Percentiles rank a stretch among this genome's conserved stretches.
phyloP scores from a whole-genome alignment of 1,140 invertebrate genomes.

The Plodia interpunctella region DNA sequence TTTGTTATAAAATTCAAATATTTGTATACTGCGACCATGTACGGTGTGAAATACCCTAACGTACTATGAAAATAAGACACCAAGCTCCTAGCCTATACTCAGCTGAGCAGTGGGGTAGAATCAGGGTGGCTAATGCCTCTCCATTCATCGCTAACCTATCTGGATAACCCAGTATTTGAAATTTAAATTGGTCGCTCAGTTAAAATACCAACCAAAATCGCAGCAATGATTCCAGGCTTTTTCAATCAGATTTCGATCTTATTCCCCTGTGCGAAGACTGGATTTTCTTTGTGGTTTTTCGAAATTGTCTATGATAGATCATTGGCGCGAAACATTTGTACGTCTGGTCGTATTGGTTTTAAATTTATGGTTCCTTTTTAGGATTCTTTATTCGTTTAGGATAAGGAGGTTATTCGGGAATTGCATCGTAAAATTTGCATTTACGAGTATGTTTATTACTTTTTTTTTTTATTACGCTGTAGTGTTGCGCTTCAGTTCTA shows the following conservation, averaged over 20 bases:
- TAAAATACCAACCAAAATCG: constrained; percentile 35
- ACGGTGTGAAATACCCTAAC: no score
- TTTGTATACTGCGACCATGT: no score
- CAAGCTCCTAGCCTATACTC: background rate
- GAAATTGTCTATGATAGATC: background rate
- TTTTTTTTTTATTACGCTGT: background rate
- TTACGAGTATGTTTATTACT: constrained; percentile 2
- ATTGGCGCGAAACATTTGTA: background rate
- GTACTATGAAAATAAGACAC: background rate
- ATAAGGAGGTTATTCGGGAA: background rate
- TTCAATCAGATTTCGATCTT: background rate
- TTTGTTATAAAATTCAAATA: no score
- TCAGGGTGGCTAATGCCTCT: constrained; percentile 34
- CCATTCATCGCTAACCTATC: constrained; percentile 57
- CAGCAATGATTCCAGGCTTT: constrained; percentile 29
- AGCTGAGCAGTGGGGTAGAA: constrained; percentile 6
- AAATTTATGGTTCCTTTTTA: background rate
- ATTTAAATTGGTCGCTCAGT: constrained; percentile 53
- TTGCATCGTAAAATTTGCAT: constrained; percentile 5
- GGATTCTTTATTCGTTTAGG: background rate
- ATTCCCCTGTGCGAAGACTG: background rate
- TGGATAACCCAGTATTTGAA: constrained; percentile 57
- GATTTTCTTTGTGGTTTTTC: background rate
- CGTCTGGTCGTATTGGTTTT: background rate
- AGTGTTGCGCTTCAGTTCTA: background rate